A percentile compares a stretch with the other conserved stretches of the same genome.
Evolutionary conservation across 2,113 vertebrate species (phyloP).

Genomic region (Podocnemis expansa): DNA sequence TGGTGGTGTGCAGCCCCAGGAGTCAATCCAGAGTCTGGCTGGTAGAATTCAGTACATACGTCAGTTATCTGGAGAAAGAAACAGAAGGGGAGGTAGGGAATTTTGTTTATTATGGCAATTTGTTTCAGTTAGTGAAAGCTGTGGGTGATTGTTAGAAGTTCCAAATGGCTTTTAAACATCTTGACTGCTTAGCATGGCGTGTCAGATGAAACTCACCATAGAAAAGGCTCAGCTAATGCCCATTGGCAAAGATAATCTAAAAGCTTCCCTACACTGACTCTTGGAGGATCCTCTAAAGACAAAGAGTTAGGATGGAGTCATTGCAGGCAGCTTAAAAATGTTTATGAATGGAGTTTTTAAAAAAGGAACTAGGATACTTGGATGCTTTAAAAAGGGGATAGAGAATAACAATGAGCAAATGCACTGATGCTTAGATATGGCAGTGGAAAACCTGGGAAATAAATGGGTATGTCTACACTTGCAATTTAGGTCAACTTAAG

Average conservation of each 20-base stretch:
- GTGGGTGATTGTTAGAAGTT: not conserved
- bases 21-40: not conserved
- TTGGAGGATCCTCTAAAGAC: not conserved
- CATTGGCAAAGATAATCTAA: not conserved
- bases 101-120: not conserved
- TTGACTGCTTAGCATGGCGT: not conserved
- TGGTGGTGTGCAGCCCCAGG: not conserved
- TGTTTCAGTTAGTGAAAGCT: slow-evolving; percentile 25
- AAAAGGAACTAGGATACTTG: not conserved
- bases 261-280: not conserved
- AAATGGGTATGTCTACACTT: not conserved
- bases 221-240: not conserved
- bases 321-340: not conserved
- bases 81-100: not conserved
- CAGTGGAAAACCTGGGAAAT: not conserved
- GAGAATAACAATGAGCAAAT: not conserved
- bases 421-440: not conserved
- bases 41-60: not conserved
- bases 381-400: not conserved
- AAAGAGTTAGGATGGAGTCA: not conserved
- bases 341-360: not conserved
- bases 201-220: slow-evolving; percentile 7
- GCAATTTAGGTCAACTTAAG: no score
- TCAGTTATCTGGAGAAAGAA: not conserved
- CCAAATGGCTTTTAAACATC: not conserved